phyloP scores from a whole-genome alignment of 1,140 invertebrate genomes.

The Penaeus chinensis region DNA sequence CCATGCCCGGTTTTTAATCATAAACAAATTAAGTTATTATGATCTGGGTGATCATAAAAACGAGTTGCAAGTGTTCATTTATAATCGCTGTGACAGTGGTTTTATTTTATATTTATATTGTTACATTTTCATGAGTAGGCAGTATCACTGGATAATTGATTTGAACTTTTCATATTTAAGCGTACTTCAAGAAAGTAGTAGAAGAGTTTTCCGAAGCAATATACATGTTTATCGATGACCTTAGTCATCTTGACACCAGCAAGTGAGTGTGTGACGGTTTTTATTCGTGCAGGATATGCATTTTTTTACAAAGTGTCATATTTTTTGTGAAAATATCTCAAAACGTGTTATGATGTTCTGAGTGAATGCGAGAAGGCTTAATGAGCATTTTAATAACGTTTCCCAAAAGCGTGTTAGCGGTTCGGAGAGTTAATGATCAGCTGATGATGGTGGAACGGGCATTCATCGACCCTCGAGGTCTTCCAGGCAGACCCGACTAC shows the following conservation, averaged over 20 bases:
- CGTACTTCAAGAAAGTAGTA: constrained; percentile 15
- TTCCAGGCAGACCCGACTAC: constrained; percentile 66
- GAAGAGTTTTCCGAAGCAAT: constrained; percentile 9
- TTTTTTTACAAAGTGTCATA: neutral
- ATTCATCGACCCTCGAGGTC: constrained; percentile 69
- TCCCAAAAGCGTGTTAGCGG: constrained; percentile 65
- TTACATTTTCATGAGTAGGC: too few species aligned
- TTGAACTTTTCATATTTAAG: neutral
- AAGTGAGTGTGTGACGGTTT: constrained; percentile 16
- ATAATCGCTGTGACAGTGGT: too few species aligned
- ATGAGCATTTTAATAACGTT: neutral
- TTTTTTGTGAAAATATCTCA: neutral
- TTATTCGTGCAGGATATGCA: neutral
- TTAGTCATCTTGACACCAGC: neutral
- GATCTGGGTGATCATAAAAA: too few species aligned
- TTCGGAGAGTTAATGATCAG: constrained; percentile 70
- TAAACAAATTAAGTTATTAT: too few species aligned
- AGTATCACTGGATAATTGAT: neutral
- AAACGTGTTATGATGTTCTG: neutral
- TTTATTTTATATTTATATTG: too few species aligned
- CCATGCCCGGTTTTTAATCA: too few species aligned
- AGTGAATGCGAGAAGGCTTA: neutral
- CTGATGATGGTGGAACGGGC: constrained; percentile 70
- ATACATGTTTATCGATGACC: neutral
- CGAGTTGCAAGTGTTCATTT: too few species aligned